phyloP scores from a whole-genome alignment of 2,888 invertebrate genomes.

The Ophion ventricosus region DNA sequence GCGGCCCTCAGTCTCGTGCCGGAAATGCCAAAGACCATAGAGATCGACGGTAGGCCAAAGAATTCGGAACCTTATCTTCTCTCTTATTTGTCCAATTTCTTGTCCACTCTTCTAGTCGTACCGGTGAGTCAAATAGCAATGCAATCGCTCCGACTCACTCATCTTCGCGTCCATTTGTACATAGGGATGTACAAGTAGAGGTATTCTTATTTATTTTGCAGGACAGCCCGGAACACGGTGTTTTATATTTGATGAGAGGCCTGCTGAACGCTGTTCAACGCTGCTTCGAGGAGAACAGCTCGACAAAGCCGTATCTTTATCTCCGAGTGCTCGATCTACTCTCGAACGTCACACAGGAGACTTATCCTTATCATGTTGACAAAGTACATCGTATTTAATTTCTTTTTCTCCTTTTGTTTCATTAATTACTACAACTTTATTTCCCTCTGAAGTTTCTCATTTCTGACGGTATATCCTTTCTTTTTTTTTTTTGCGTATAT shows the following conservation, averaged over 20 bases:
- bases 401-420: neutral
- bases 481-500: constrained; percentile 27
- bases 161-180: neutral
- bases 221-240: constrained; percentile 96
- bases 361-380: constrained; percentile 93
- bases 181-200: neutral
- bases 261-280: constrained; percentile 92
- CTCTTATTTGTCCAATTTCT: constrained; percentile 90
- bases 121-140: constrained; percentile 86
- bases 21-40: constrained; percentile 89
- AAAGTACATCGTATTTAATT: constrained; percentile 77
- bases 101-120: constrained; percentile 92
- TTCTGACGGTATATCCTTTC: constrained; percentile 14
- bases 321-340: constrained; percentile 91
- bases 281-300: constrained; percentile 88
- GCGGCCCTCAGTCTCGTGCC: constrained; percentile 92
- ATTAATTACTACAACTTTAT: too few relatives aligned
- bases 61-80: constrained; percentile 89
- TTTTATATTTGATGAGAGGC: constrained; percentile 91
- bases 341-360: constrained; percentile 91
- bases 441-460: too few relatives aligned
- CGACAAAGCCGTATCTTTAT: constrained; percentile 88
- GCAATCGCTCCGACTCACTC: neutral
- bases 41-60: constrained; percentile 90
- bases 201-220: constrained; percentile 76